phyloP scores from a whole-genome alignment of 1,140 invertebrate genomes.

The Charaxes varanes region DNA sequence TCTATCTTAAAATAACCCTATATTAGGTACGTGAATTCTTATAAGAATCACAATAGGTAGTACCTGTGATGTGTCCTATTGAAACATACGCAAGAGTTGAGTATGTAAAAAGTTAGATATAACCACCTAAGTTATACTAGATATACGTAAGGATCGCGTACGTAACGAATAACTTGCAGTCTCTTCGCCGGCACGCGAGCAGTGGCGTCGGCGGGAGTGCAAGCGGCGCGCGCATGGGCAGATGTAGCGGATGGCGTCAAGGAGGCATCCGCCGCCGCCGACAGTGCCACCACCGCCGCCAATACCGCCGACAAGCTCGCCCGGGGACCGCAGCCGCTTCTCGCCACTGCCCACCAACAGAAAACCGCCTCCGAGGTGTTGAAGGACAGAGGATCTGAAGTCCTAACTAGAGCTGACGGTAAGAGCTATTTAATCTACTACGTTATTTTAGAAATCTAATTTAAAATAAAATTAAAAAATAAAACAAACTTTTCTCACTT shows the following conservation, averaged over 20 bases:
- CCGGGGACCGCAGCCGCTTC: slow-evolving; percentile 32
- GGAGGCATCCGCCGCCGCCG: slow-evolving; percentile 78
- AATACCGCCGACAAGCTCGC: slow-evolving; percentile 58
- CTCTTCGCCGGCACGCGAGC: slow-evolving; percentile 80
- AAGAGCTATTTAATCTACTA: slow-evolving; percentile 4
- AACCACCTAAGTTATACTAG: neutral
- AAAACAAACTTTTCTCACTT: neutral
- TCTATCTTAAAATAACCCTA: too few relatives aligned
- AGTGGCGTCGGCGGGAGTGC: slow-evolving; percentile 80
- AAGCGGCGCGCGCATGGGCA: slow-evolving; percentile 88
- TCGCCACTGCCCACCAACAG: slow-evolving; percentile 27
- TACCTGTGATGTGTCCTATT: too few relatives aligned
- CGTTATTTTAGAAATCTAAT: too few relatives aligned
- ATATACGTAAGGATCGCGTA: neutral
- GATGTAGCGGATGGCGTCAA: slow-evolving; percentile 83
- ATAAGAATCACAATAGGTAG: too few relatives aligned
- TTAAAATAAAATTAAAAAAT: too few relatives aligned
- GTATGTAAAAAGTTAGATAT: too few relatives aligned
- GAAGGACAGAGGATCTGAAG: slow-evolving; percentile 42
- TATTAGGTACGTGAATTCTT: too few relatives aligned
- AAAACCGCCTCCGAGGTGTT: slow-evolving; percentile 28
- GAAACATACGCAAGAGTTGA: too few relatives aligned
- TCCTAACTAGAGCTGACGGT: slow-evolving; percentile 67
- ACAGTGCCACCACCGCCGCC: slow-evolving; percentile 78
- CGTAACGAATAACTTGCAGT: slow-evolving; percentile 47